Evolutionary conservation across 2,888 invertebrate species (phyloP), one percentile per base, ranked within the genome.

Genomic region (Dasypogon diadema): DNA sequence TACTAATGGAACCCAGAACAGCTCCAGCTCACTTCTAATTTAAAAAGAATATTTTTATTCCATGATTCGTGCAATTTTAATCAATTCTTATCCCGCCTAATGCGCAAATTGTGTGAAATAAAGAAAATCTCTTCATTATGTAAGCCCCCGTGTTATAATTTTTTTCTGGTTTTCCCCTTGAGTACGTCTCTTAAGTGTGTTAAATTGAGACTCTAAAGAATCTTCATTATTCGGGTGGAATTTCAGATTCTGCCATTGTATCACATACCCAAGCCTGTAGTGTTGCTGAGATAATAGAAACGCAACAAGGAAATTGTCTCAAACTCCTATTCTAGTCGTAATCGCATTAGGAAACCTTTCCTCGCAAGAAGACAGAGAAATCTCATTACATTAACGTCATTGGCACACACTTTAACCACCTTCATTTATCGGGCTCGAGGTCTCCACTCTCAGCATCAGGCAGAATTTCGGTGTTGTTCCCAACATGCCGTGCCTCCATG

Each of bases 281-380:
- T 2, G 65, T 48, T 26, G 30, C 65, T 48, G 14, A 34, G 65
- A 68, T 68, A 68, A 68, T 68, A 68, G 70, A 51, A 70, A 70
- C 70, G 77, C 74, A 77, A 76, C 75, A 74, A 75, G 75, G 58
- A 75, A 77, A 75, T 75, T 77, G 77, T 75, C 77, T 75, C 70
- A 51, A 56, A 60, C 74, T 77, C 60, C 70, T 56, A 51, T 60
- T 70, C 48, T 75, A 58, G 74, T 77, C 60, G 68, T 75, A 77
- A 77, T 77, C 75, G 77, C 75, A 77, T 77, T 77, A 77, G 75
- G 74, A 75, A 75, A 77, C 73, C 63, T 75, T 77, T 77, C 75
- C 72, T 72, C 75, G 70, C 73, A 73, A 76, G 12, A 48, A 63
- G 75, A 77, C 77, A 77, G 73, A 75, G 58, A 75, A 77, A 77